phyloP scores from a whole-genome alignment of 2,113 vertebrate genomes.

The Poicephalus meyeri region DNA sequence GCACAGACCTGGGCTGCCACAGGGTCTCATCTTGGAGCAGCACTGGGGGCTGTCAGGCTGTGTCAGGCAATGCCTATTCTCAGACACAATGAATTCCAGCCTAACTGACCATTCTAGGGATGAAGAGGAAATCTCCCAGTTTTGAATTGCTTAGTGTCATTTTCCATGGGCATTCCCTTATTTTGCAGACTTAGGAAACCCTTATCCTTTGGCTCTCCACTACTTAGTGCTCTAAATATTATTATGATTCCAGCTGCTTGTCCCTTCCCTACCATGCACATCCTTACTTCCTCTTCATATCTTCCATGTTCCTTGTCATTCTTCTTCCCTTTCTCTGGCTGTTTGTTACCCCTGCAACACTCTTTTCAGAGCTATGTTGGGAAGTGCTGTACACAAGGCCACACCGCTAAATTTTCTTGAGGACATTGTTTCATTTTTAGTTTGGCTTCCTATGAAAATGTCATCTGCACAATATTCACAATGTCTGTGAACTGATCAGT shows the following conservation, averaged over 20 bases:
- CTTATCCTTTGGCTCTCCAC: neutral
- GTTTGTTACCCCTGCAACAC: neutral
- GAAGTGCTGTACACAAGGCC: neutral
- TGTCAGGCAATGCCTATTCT: neutral
- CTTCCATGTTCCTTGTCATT: neutral
- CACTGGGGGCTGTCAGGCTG: neutral
- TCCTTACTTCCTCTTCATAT: neutral
- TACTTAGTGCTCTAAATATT: neutral
- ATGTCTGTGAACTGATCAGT: neutral
- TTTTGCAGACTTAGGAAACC: neutral
- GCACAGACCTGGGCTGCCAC: accelerated
- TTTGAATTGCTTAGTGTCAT: neutral
- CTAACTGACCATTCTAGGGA: neutral
- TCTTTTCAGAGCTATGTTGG: neutral
- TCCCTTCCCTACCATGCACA: neutral
- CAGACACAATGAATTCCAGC: neutral
- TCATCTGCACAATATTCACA: neutral
- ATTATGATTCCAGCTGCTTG: neutral
- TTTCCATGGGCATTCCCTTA: neutral
- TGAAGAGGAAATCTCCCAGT: neutral
- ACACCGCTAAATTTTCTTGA: neutral
- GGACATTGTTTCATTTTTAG: neutral
- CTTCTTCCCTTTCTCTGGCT: neutral
- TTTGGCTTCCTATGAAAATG: neutral
- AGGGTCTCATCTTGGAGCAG: neutral